Evolutionary conservation across 2,113 vertebrate genomes (phyloP).

Genomic region (Edolisoma coerulescens): DNA sequence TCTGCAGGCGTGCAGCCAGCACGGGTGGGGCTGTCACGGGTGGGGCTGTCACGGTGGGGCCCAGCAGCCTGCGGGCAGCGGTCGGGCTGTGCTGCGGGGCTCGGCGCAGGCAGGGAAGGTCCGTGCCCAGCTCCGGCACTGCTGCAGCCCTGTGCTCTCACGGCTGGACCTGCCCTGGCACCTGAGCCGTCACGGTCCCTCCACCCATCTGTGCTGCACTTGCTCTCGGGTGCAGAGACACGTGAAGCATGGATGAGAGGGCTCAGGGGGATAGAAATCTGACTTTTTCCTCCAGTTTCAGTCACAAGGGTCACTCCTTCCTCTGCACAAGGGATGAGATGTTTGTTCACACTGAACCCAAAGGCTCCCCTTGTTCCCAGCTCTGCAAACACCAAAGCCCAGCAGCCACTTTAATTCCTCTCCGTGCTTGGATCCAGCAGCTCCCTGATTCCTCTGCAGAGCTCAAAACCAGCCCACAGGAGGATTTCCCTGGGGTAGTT

Average conservation of each 20-base stretch:
- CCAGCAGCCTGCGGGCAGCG: neutral
- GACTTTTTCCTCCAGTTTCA: neutral
- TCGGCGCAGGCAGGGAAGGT: no score
- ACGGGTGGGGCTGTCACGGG: accelerated
- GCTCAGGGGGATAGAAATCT: neutral
- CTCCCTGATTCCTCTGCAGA: neutral
- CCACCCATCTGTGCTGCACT: neutral
- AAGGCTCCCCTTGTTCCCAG: accelerated
- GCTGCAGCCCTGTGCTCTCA: accelerated
- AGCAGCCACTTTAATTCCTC: neutral
- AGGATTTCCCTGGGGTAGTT: neutral
- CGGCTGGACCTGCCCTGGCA: accelerated
- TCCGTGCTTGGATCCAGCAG: neutral
- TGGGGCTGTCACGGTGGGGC: no score
- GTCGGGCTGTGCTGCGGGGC: neutral
- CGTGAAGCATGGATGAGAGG: neutral
- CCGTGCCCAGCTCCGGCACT: no score
- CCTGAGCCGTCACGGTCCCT: neutral
- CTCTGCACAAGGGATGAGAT: neutral
- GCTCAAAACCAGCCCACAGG: neutral
- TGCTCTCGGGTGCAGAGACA: neutral
- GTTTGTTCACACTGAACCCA: neutral
- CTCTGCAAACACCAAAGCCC: accelerated
- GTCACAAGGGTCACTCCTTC: neutral
- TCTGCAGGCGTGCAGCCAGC: neutral